These are phyloP conservation scores for Actias luna DNA, from an alignment of 2,888 invertebrate genomes.

Conservation along the genomic window DNA sequence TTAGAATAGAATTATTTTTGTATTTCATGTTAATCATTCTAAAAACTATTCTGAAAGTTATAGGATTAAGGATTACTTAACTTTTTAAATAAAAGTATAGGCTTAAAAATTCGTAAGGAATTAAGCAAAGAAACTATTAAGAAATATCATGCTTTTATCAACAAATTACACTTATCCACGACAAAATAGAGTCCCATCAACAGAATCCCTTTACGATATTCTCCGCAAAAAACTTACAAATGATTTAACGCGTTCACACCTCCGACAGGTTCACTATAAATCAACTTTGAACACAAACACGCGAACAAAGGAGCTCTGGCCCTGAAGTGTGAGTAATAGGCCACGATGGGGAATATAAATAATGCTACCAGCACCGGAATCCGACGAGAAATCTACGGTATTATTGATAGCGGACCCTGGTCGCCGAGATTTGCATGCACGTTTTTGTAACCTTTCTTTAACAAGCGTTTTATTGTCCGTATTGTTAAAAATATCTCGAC, in stretches of 20 bases:
- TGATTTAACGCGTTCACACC: constrained; percentile 46
- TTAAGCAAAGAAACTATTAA: too few relatives aligned
- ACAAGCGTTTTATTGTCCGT: constrained; percentile 12
- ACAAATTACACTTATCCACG: background rate
- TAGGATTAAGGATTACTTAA: too few relatives aligned
- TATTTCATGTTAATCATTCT: too few relatives aligned
- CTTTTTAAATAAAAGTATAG: too few relatives aligned
- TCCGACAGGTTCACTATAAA: constrained; percentile 49
- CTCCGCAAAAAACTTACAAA: constrained; percentile 17
- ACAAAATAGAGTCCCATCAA: constrained; percentile 1
- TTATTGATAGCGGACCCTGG: constrained; percentile 18
- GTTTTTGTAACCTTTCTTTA: constrained; percentile 2
- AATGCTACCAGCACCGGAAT: constrained; percentile 26
- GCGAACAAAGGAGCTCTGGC: constrained; percentile 44
- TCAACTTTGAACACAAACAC: constrained; percentile 35
- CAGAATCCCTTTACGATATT: constrained; percentile 11
- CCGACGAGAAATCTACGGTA: constrained; percentile 14
- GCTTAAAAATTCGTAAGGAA: too few relatives aligned
- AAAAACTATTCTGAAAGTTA: too few relatives aligned
- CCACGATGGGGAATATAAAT: constrained; percentile 51
- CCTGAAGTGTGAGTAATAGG: constrained; percentile 59
- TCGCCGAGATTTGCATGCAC: constrained; percentile 17
- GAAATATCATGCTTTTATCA: too few relatives aligned
- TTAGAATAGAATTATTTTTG: too few relatives aligned
- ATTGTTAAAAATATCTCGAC: background rate